phyloP scores from a whole-genome alignment of 2,888 invertebrate species.

The Ischnus inquisitorius region DNA sequence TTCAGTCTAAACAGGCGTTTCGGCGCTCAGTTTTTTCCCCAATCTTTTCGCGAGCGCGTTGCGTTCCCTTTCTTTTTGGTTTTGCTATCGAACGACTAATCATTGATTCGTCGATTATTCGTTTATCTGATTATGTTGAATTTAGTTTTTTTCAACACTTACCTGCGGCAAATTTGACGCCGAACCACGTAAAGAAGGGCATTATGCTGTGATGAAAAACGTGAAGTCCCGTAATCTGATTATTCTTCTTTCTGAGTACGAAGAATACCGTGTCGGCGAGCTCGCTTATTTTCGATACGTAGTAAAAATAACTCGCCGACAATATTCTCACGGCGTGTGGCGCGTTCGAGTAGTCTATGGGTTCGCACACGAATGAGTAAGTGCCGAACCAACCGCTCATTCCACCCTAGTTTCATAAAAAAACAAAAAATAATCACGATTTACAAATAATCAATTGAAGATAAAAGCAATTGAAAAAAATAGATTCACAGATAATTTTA shows the following conservation, averaged over 20 bases:
- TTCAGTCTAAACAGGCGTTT: too few relatives aligned
- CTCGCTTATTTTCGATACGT: constrained; percentile 97
- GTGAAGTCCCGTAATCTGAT: constrained; percentile 95
- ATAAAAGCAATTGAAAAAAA: too few relatives aligned
- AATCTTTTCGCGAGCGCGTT: too few relatives aligned
- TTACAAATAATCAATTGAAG: too few relatives aligned
- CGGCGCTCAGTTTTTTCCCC: too few relatives aligned
- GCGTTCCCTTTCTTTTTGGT: too few relatives aligned
- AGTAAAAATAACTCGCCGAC: constrained; percentile 96
- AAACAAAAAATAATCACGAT: constrained; percentile 1
- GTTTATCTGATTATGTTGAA: too few relatives aligned
- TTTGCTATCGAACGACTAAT: too few relatives aligned
- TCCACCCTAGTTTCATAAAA: constrained; percentile 84
- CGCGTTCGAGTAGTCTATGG: constrained; percentile 91
- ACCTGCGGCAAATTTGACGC: constrained; percentile 95
- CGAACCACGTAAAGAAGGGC: constrained; percentile 98
- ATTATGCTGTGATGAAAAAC: constrained; percentile 98
- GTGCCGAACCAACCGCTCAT: constrained; percentile 90
- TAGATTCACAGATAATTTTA: too few relatives aligned
- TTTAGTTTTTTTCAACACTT: constrained; percentile 74
- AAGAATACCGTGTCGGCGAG: constrained; percentile 98
- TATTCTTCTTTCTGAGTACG: constrained; percentile 96
- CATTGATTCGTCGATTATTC: too few relatives aligned
- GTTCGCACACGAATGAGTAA: constrained; percentile 92
- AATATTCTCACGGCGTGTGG: constrained; percentile 92